phyloP scores from a whole-genome alignment of 1,140 invertebrate species.

The Plutomurus gul region DNA sequence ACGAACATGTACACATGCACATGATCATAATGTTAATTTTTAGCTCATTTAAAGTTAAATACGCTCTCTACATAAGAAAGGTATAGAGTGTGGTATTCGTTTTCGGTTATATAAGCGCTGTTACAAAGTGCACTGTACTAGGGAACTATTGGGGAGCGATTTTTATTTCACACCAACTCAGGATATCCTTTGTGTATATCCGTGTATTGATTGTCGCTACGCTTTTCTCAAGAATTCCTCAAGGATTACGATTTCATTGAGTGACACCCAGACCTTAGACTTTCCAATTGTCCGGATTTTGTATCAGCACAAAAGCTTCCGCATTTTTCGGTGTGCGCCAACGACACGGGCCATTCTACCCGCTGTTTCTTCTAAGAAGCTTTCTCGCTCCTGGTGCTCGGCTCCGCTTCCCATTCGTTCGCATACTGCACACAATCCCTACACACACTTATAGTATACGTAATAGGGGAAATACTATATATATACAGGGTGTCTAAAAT shows the following conservation, averaged over 20 bases:
- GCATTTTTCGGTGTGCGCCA: not conserved
- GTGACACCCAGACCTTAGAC: conserved; percentile 43
- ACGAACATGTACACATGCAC: too few relatives aligned
- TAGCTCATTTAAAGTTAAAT: too few relatives aligned
- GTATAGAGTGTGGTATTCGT: not conserved
- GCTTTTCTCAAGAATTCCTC: conserved; percentile 26
- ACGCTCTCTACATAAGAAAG: not conserved
- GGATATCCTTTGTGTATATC: not conserved
- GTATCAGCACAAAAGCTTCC: conserved; percentile 31
- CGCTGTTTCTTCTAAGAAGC: not conserved
- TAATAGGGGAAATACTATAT: not conserved
- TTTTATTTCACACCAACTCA: not conserved
- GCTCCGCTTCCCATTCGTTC: too few relatives aligned
- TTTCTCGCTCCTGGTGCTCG: not conserved
- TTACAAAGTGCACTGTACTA: too few relatives aligned
- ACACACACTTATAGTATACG: too few relatives aligned
- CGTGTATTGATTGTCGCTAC: not conserved
- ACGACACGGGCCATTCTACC: not conserved
- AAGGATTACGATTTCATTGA: conserved; percentile 30
- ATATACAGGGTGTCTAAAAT: not conserved
- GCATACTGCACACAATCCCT: too few relatives aligned
- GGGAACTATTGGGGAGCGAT: conserved; percentile 3
- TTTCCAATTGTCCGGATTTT: conserved; percentile 33
- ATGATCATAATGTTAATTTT: too few relatives aligned
- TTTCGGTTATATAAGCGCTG: not conserved